Base-by-base conservation (phyloP, 2,113 vertebrate species). In the Sceloporus undulatus region DNA sequence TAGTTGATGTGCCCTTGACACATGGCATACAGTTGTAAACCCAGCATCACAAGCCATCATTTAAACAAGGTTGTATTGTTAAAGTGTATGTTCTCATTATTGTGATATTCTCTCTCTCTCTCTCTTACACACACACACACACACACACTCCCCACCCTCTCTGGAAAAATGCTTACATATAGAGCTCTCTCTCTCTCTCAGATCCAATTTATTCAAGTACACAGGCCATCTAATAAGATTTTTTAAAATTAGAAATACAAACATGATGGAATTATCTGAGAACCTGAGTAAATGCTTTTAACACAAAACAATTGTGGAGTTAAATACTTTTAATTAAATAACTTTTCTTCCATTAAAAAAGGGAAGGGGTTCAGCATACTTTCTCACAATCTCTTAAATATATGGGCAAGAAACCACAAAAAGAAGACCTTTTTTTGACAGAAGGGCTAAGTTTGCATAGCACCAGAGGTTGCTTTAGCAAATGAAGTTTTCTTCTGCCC, bases 401-500 rank as follows among this genome's bases (percentile, higher is more conserved):
- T 80, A 59, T 66, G 86, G 25, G 27, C 9, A 70, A 40, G 87
- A 73, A 88, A 79, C 75, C 88, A 89, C 79, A 62, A 75, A 54
- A 1, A 1, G 1, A 16, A 4, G 11, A 8, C 48, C 48, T 14
- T 40, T 23, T 81, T 90, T 88, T 27, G 74, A 34, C 59, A 86
- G 90, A 90, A 86, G 78, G 86, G 77, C 8, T 73, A 81, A 79
- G 71, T 29, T 90, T 48, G 48, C 1, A 4, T 10, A 79, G 11
- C 83, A 52, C 75, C 92, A 87, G 73, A 76, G 90, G 77, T 82
- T 90, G 81, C 90, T 8, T 0, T 70, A 62, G 65, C 81, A 94
- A 91, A 90, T 23, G 85, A 87, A 87, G 78, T 79, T 91, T 87
- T 89, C 87, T 83, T 88, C 92, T 91, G 29, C 88, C 34, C 6